Conservation (phyloP, 2,113 vertebrate species). For the Phoxinus phoxinus region DNA sequence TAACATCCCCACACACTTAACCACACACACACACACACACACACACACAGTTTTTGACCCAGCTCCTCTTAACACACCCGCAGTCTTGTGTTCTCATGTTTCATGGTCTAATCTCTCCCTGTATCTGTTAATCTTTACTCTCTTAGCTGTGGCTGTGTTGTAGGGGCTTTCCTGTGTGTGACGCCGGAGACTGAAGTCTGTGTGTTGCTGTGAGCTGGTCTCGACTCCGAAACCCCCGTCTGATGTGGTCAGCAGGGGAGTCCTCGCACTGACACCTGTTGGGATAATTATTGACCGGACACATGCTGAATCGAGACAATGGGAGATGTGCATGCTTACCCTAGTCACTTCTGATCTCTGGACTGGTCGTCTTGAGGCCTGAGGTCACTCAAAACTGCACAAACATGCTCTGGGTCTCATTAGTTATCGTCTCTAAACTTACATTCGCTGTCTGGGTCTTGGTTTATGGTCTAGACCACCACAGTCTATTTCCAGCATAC, state of each 20-base stretch:
- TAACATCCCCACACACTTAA: constrained; percentile 50
- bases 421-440: background rate
- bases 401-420: background rate
- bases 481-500: background rate
- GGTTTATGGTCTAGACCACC: background rate
- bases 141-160: constrained; percentile 63
- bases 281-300: constrained; percentile 68
- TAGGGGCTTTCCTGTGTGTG: constrained; percentile 68
- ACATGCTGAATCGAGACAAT: constrained; percentile 56
- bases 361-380: background rate
- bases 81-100: constrained; percentile 65
- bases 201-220: constrained; percentile 57
- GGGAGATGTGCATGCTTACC: constrained; percentile 39
- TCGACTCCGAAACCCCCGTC: background rate
- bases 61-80: background rate
- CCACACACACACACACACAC: constrained; percentile 43
- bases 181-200: constrained; percentile 64
- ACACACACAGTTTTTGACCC: constrained; percentile 35
- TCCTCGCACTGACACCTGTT: constrained; percentile 73
- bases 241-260: constrained; percentile 56
- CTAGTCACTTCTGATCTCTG: constrained; percentile 51
- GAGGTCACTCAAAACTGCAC: background rate
- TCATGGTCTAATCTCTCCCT: constrained; percentile 59
- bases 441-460: background rate
- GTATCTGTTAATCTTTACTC: constrained; percentile 68